phyloP scores from a whole-genome alignment of 2,888 invertebrate species.

The Romanomermis culicivorax region DNA sequence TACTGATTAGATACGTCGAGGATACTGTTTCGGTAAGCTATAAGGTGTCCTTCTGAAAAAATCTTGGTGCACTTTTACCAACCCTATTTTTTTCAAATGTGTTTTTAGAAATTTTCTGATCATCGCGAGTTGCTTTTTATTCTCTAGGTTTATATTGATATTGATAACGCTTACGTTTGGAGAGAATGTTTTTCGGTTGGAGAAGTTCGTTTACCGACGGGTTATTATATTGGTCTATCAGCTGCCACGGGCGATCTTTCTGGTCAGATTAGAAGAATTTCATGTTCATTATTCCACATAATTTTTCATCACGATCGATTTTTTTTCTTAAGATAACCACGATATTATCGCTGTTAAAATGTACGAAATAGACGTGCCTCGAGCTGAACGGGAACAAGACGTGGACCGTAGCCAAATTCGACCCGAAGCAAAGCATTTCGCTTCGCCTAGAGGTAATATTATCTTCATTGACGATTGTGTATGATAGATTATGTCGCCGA shows the following conservation, averaged over 20 bases:
- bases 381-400: slow-evolving; percentile 29
- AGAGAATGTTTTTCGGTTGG: slow-evolving; percentile 70
- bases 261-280: too few species aligned
- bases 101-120: too few species aligned
- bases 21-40: slow-evolving; percentile 51
- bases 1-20: slow-evolving; percentile 66
- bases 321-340: slow-evolving; percentile 90
- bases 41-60: too few species aligned
- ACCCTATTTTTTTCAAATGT: too few species aligned
- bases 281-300: too few species aligned
- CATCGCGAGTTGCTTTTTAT: neutral
- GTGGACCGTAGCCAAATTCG: slow-evolving; percentile 56
- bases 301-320: too few species aligned
- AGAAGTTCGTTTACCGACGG: slow-evolving; percentile 74
- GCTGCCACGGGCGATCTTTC: slow-evolving; percentile 84
- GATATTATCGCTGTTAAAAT: slow-evolving; percentile 74
- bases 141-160: slow-evolving; percentile 60
- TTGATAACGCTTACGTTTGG: slow-evolving; percentile 77
- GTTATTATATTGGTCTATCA: slow-evolving; percentile 76
- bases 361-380: slow-evolving; percentile 62
- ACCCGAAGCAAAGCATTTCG: slow-evolving; percentile 68
- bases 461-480: neutral
- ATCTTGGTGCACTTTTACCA: too few species aligned
- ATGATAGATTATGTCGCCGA: slow-evolving; percentile 7
- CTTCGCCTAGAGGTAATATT: slow-evolving; percentile 52